Evolutionary conservation across 2,888 invertebrate genomes (phyloP).

Genomic region (Limnephilus marmoratus): DNA sequence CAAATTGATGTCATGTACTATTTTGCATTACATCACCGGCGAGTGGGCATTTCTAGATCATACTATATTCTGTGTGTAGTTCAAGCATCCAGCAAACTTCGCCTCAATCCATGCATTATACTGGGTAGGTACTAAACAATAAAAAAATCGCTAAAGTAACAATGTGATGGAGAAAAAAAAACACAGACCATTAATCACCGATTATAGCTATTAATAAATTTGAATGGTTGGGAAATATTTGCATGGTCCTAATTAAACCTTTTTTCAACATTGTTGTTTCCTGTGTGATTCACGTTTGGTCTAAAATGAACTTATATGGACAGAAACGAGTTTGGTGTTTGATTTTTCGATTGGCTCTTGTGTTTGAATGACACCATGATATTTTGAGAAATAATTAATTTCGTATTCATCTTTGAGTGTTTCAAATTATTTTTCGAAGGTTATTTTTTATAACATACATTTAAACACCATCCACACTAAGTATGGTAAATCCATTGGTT

Average conservation of each 20-base stretch:
- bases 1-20: too few species aligned
- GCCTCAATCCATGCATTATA: conserved; percentile 4
- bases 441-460: too few species aligned
- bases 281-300: conserved; percentile 52
- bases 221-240: conserved; percentile 50
- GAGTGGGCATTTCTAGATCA: background rate
- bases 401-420: background rate
- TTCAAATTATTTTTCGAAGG: background rate
- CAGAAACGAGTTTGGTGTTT: conserved; percentile 24
- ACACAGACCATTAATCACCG: conserved; percentile 39
- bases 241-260: conserved; percentile 48
- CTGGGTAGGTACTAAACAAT: background rate
- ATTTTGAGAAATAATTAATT: background rate
- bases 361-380: background rate
- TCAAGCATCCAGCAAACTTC: background rate
- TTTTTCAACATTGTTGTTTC: conserved; percentile 39
- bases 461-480: too few species aligned
- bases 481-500: too few species aligned
- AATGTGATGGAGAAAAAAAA: conserved; percentile 30
- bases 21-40: background rate
- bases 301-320: conserved; percentile 43
- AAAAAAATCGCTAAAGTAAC: conserved; percentile 31
- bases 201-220: conserved; percentile 50
- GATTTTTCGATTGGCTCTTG: conserved; percentile 3
- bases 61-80: background rate